Percentiles rank a stretch among this genome's conserved stretches.
Conservation (phyloP, 2,888 invertebrate genomes). For the Dromius quadrimaculatus region DNA sequence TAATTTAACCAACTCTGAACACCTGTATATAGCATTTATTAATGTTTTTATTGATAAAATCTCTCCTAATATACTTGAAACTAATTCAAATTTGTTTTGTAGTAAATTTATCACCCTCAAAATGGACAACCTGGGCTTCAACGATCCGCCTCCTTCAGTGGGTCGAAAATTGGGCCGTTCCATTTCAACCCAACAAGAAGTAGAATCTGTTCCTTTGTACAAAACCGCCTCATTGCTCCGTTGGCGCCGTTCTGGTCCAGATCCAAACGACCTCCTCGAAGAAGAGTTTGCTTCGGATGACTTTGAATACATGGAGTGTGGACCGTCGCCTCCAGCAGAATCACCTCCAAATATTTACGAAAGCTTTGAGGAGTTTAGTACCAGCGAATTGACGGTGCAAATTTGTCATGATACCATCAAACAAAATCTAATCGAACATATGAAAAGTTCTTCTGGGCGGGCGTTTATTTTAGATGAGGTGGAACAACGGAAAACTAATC, state of each 20-base stretch:
- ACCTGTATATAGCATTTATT: no score
- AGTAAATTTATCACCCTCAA: no score
- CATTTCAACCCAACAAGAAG: slow-evolving; percentile 63
- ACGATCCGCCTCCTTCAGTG: slow-evolving; percentile 58
- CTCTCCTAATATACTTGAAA: no score
- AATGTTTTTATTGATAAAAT: no score
- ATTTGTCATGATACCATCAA: slow-evolving; percentile 81
- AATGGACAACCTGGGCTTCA: slow-evolving; percentile 66
- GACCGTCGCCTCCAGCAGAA: slow-evolving; percentile 84
- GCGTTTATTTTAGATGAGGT: slow-evolving; percentile 79
- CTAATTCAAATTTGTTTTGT: no score
- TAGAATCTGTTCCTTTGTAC: slow-evolving; percentile 64
- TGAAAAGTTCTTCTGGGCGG: slow-evolving; percentile 76
- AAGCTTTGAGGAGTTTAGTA: slow-evolving; percentile 76
- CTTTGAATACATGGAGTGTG: slow-evolving; percentile 83
- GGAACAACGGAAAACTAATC: slow-evolving; percentile 75
- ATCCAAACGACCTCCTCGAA: slow-evolving; percentile 70
- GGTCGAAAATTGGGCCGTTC: slow-evolving; percentile 64
- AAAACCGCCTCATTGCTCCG: slow-evolving; percentile 59
- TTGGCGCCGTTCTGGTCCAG: slow-evolving; percentile 61
- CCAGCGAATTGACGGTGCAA: slow-evolving; percentile 77
- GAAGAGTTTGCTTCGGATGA: slow-evolving; percentile 78
- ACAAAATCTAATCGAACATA: slow-evolving; percentile 80
- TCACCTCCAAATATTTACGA: slow-evolving; percentile 86
- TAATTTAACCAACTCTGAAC: no score